phyloP scores from a whole-genome alignment of 2,113 vertebrate species.

The Danionella cerebrum region DNA sequence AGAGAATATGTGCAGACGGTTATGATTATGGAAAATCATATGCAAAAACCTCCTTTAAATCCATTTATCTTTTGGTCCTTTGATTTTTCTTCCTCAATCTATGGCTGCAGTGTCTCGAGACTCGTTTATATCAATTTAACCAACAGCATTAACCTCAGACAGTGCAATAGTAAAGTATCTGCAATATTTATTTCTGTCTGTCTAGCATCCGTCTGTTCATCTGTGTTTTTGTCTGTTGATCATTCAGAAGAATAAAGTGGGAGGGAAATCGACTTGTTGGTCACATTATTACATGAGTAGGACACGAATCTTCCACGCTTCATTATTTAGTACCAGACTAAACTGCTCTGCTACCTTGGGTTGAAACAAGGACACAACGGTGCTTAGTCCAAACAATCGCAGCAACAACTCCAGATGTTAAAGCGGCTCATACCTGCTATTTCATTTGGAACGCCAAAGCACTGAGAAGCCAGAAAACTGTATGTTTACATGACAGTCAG shows the following conservation, averaged over 20 bases:
- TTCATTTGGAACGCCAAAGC: constrained; percentile 35
- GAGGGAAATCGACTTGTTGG: background rate
- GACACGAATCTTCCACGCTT: background rate
- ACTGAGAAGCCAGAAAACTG: constrained; percentile 8
- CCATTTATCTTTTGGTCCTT: too few species aligned
- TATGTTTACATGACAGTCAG: background rate
- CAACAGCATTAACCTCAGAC: too few species aligned
- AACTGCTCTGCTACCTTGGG: background rate
- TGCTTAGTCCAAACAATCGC: background rate
- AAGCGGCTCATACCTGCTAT: background rate
- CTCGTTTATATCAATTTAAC: too few species aligned
- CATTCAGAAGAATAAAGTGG: background rate
- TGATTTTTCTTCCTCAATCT: too few species aligned
- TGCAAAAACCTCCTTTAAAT: too few species aligned
- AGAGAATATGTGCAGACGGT: too few species aligned
- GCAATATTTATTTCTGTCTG: too few species aligned
- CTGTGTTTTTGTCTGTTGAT: background rate
- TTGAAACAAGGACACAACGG: background rate
- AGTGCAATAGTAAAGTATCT: too few species aligned
- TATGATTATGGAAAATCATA: too few species aligned
- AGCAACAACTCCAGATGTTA: background rate
- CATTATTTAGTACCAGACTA: background rate
- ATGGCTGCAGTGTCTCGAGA: too few species aligned
- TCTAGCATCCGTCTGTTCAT: too few species aligned
- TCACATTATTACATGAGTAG: background rate